phyloP scores from a whole-genome alignment of 2,888 invertebrate genomes.

The Philonicus albiceps region DNA sequence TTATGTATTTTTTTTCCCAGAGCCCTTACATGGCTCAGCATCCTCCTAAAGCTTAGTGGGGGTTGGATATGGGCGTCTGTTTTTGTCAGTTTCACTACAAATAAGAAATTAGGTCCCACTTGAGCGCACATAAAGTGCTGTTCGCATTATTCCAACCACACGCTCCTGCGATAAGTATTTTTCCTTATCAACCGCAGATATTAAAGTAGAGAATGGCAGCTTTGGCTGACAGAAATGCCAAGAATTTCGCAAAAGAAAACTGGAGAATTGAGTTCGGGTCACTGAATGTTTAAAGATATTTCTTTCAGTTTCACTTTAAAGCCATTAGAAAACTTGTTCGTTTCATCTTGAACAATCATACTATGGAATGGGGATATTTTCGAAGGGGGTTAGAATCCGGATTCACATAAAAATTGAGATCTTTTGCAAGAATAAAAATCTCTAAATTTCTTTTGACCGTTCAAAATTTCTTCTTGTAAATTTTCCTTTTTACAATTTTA shows the following conservation, averaged over 20 bases:
- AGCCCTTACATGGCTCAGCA: not conserved
- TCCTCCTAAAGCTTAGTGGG: not conserved
- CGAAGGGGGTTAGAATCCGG: not conserved
- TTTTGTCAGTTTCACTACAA: slow-evolving; percentile 47
- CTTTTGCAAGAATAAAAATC: not conserved
- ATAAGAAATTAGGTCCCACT: slow-evolving; percentile 48
- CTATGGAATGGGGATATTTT: not conserved
- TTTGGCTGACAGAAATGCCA: not conserved
- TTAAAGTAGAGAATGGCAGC: slow-evolving; percentile 7
- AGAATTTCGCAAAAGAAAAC: not conserved
- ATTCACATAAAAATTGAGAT: not conserved
- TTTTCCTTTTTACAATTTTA: not conserved
- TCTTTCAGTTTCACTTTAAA: not conserved
- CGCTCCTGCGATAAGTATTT: slow-evolving; percentile 42
- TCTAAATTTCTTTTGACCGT: not conserved
- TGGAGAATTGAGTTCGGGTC: slow-evolving; percentile 24
- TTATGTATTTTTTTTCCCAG: slow-evolving; percentile 1
- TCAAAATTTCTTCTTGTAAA: not conserved
- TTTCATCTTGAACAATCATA: not conserved
- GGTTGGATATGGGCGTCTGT: slow-evolving; percentile 37
- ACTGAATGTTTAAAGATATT: slow-evolving; percentile 13
- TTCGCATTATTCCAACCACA: slow-evolving; percentile 40
- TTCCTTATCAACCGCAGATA: slow-evolving; percentile 42
- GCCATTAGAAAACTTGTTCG: not conserved
- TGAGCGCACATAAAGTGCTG: slow-evolving; percentile 44